Evolutionary conservation across 2,113 vertebrate genomes (phyloP).

Genomic region (Buteo buteo): DNA sequence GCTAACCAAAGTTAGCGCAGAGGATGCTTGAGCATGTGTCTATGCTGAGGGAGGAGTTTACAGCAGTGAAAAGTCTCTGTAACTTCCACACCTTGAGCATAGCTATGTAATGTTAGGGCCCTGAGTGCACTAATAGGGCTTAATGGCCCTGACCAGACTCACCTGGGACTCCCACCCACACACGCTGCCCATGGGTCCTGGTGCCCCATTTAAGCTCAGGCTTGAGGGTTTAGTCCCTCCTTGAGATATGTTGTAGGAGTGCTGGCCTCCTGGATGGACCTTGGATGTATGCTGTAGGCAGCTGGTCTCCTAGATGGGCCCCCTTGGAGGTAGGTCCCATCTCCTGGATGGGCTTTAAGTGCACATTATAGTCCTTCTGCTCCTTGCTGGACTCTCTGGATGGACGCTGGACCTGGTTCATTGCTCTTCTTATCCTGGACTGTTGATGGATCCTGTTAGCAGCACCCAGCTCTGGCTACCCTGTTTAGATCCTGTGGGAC

Average conservation of each 20-base stretch:
- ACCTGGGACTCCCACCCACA: not conserved
- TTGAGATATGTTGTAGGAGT: not conserved
- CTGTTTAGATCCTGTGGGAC: not conserved
- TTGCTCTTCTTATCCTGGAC: not conserved
- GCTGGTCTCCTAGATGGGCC: not conserved
- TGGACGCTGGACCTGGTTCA: not conserved
- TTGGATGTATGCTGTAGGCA: not conserved
- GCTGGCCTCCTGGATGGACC: not conserved
- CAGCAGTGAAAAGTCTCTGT: not conserved
- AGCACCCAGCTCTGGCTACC: not conserved
- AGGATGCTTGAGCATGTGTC: fast-evolving
- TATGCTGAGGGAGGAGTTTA: not conserved
- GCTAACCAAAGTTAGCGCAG: not conserved
- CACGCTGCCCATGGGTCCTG: not conserved
- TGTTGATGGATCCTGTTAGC: not conserved
- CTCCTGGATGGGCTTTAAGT: not conserved
- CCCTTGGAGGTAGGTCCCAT: not conserved
- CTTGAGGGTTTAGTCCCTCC: fast-evolving
- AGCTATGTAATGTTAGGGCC: not conserved
- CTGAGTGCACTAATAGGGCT: not conserved
- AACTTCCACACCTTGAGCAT: too few relatives aligned
- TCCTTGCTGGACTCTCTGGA: not conserved
- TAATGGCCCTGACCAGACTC: not conserved
- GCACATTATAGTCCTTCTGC: not conserved
- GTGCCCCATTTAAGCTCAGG: not conserved